Percentiles rank a stretch among this genome's conserved stretches.
These are phyloP conservation scores for Pao palembangensis DNA, from an alignment of 2,113 vertebrate species.

Conservation along the genomic window DNA sequence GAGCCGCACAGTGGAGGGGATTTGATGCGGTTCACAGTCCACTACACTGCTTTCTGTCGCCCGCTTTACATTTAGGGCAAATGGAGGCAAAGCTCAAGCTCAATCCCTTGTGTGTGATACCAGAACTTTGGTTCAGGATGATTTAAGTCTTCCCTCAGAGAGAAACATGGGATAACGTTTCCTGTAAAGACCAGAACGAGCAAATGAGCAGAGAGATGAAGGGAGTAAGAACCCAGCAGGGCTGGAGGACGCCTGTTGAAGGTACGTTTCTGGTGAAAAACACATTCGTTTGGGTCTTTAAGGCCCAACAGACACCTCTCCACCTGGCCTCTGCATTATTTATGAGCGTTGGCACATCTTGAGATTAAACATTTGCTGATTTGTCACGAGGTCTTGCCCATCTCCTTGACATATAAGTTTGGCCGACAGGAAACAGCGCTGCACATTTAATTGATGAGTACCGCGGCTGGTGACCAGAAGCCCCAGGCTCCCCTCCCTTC, in stretches of 20 bases:
- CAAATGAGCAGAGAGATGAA: slow-evolving; percentile 16
- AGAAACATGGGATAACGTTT: slow-evolving; percentile 14
- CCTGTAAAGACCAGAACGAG: not conserved
- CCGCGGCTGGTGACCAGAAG: slow-evolving; percentile 59
- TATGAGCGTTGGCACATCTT: slow-evolving; percentile 80
- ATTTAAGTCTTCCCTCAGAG: slow-evolving; percentile 29
- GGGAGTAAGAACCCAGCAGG: not conserved
- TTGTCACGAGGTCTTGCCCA: slow-evolving; percentile 84
- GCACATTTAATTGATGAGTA: slow-evolving; percentile 80
- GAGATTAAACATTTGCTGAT: slow-evolving; percentile 89
- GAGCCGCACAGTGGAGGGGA: slow-evolving; percentile 62
- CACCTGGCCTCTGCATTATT: slow-evolving; percentile 80
- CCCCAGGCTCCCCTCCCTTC: slow-evolving; percentile 20
- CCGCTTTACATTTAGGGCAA: slow-evolving; percentile 70
- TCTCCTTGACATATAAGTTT: slow-evolving; percentile 82
- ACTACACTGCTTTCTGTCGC: slow-evolving; percentile 74
- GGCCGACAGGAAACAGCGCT: slow-evolving; percentile 75
- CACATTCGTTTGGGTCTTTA: slow-evolving; percentile 36
- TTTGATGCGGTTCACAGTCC: slow-evolving; percentile 81
- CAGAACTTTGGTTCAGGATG: slow-evolving; percentile 51
- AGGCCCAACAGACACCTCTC: slow-evolving; percentile 43
- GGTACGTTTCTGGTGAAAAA: not conserved
- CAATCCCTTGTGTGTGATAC: slow-evolving; percentile 66
- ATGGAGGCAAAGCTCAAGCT: slow-evolving; percentile 62
- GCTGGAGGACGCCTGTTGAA: not conserved